phyloP scores from a whole-genome alignment of 1,140 invertebrate genomes.

The Babylonia areolata region DNA sequence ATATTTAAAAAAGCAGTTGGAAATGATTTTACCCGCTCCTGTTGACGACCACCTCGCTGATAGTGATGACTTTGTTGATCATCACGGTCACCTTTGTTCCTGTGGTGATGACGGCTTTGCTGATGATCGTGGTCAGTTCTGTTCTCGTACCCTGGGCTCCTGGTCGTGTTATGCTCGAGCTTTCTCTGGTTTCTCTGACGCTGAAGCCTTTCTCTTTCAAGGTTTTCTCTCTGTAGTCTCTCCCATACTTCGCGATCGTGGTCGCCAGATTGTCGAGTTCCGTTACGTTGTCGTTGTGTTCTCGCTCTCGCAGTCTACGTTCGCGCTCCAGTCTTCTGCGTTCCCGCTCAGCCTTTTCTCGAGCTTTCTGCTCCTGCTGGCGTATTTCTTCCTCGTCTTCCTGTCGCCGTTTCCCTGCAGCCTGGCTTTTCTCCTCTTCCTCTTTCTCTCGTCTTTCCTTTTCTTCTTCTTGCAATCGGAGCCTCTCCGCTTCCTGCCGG shows the following conservation, averaged over 20 bases:
- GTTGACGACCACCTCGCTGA: not conserved
- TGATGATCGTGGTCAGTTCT: no score
- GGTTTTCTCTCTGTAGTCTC: not conserved
- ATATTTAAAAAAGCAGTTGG: not conserved
- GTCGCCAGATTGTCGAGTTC: not conserved
- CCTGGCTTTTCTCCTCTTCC: not conserved
- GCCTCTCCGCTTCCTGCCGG: constrained; percentile 9
- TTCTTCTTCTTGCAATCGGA: constrained; percentile 3
- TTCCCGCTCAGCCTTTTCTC: constrained; percentile 17
- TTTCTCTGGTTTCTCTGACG: not conserved
- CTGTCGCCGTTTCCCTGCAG: not conserved
- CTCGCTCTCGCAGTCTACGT: constrained; percentile 27
- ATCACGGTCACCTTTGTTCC: no score
- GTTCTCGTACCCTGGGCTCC: not conserved
- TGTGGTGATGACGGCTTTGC: no score
- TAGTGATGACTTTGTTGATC: no score
- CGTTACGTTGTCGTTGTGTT: not conserved
- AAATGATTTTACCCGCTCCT: constrained; percentile 14
- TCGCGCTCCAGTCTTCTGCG: constrained; percentile 15
- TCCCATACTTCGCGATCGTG: not conserved
- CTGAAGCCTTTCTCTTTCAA: constrained; percentile 19
- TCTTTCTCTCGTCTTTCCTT: constrained; percentile 5
- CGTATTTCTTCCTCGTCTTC: not conserved
- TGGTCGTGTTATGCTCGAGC: not conserved
- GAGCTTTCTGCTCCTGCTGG: constrained; percentile 3